Conservation (phyloP, 1,140 invertebrate species). For the Myzus persicae region DNA sequence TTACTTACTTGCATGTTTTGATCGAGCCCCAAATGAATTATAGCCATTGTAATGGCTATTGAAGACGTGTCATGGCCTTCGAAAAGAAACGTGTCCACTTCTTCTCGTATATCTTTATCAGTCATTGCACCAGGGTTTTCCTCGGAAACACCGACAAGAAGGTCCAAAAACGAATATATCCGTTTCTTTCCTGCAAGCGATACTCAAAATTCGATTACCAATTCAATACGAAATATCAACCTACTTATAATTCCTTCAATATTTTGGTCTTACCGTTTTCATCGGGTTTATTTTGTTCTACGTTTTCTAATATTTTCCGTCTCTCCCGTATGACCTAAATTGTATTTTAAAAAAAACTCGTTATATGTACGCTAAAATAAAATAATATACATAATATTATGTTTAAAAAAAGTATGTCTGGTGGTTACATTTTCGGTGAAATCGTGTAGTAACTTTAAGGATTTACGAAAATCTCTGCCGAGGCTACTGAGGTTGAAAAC, state of each 20-base stretch:
- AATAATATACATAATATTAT: not conserved
- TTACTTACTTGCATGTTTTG: slow-evolving; percentile 70
- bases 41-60: slow-evolving; percentile 72
- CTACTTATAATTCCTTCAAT: not conserved
- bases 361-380: not conserved
- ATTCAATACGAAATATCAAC: too few species aligned
- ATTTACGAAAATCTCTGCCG: slow-evolving; percentile 66
- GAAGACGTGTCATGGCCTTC: slow-evolving; percentile 78
- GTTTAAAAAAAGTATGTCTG: not conserved
- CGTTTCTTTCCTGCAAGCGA: slow-evolving; percentile 36
- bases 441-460: slow-evolving; percentile 72
- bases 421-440: slow-evolving; percentile 72
- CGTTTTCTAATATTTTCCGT: not conserved
- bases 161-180: slow-evolving; percentile 66
- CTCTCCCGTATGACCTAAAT: not conserved
- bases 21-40: slow-evolving; percentile 75
- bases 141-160: slow-evolving; percentile 67
- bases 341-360: not conserved
- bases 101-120: slow-evolving; percentile 61
- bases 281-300: not conserved
- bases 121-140: slow-evolving; percentile 62
- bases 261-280: not conserved
- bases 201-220: too few species aligned
- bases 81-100: slow-evolving; percentile 61
- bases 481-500: slow-evolving; percentile 60